Evolutionary conservation across 2,888 invertebrate genomes (phyloP).

Genomic region (Nomada fucata): DNA sequence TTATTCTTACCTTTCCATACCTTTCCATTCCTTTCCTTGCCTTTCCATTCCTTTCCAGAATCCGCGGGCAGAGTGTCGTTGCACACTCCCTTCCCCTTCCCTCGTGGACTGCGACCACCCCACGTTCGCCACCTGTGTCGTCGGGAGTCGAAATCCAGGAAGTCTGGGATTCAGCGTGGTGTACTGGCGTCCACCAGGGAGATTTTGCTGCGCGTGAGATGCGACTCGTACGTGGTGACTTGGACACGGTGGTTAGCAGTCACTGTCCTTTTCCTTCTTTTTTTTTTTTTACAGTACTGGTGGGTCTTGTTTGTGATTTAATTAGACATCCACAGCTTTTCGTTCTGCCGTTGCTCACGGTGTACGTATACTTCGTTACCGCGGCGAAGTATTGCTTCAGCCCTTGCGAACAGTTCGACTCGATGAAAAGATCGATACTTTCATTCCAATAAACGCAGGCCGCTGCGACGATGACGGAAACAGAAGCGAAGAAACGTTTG

Average conservation of each 20-base stretch:
- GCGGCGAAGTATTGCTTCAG: too few species aligned
- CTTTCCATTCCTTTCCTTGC: conserved; percentile 69
- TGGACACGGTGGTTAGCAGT: background rate
- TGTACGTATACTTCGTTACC: background rate
- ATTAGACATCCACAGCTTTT: conserved; percentile 7
- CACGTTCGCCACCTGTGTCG: conserved; percentile 42
- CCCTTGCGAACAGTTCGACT: too few species aligned
- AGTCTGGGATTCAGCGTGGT: background rate
- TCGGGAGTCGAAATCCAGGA: conserved; percentile 39
- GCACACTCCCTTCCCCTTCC: conserved; percentile 51
- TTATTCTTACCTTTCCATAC: conserved; percentile 74
- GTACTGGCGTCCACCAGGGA: background rate
- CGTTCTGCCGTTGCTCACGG: background rate
- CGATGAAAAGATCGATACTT: too few species aligned
- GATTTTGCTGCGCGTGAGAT: background rate
- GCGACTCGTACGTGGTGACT: background rate
- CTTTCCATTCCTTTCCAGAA: conserved; percentile 61
- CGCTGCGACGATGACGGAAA: too few species aligned
- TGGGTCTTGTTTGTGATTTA: conserved; percentile 9
- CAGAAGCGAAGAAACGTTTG: too few species aligned
- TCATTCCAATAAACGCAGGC: too few species aligned
- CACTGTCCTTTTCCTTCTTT: background rate
- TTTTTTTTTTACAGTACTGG: background rate
- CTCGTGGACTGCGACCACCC: conserved; percentile 25
- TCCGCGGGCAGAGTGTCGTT: conserved; percentile 44